Evolutionary conservation across 2,888 invertebrate species (phyloP), one percentile per base, ranked within the genome.

Genomic region (Microctonus aethiopoides): DNA sequence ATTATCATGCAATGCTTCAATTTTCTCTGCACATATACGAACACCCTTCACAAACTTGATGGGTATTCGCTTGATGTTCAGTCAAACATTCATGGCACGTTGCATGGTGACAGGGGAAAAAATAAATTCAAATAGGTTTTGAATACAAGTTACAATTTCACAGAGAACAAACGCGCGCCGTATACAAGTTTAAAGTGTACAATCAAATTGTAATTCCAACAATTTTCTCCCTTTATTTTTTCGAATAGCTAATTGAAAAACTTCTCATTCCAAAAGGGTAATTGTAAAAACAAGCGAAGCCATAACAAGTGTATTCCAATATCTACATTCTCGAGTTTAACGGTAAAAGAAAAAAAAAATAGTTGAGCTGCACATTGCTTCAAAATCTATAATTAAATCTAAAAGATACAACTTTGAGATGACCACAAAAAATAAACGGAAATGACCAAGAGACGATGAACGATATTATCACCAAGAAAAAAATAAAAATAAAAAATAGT

Each of bases 351-450:
- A 46, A 46, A n/a, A 46, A n/a, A 16, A 39, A 39, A 2, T 39
- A 46, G 3, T n/a, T 46, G 16, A 16, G 36, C 61, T 65, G 16
- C 57, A 41, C 16, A n/a, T 6, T 39, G 13, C 13, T 39, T 29
- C 36, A 39, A 62, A 72, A 79, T 79, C 77, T 79, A 79, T 79
- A 79, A 79, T 79, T 79, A 74, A 79, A 79, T 79, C 75, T 78
- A 2, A 57, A 32, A 66, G 57, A 66, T 66, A 16, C 46, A 46
- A 46, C 20, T 7, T 1, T 7, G 16, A 46, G 46, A 46, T 46
- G 46, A 46, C 46, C 46, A 2, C n/a, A n/a, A 16, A 46, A 16
- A 46, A 46, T 20, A 46, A 46, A 46, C 16, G 4, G 7, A 7
- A 46, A 46, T 16, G 46, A 46, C 46, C 46, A 16, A 5, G n/a